Evolutionary conservation across 2,888 invertebrate genomes (phyloP), one percentile per base, ranked within the genome.

Genomic region (Tanypteryx hageni): DNA sequence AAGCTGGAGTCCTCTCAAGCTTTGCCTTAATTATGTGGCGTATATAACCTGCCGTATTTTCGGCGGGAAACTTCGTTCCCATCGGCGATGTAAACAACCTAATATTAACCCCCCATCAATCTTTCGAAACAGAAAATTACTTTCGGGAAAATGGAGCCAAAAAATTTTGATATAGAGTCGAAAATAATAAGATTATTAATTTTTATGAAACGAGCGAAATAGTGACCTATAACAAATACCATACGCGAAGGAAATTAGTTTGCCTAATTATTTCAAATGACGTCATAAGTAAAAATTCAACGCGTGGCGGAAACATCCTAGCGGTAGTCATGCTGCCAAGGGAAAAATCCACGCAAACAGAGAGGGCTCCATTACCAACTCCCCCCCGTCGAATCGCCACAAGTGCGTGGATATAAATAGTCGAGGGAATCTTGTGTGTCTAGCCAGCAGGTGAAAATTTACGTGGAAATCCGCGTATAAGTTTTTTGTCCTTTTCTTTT

Each of bases 391-490:
- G 76, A 76, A 76, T 76, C 27, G 22, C 27, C 76, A 13, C 76
- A 13, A 76, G 76, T 76, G 22, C 27, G 9, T 44, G 76, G 22
- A 11, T 76, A 76, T 76, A 76, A 76, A 76, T 76, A 76, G 76
- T 27, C 9, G 27, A 22, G 22, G 27, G 76, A 76, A 76, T 76
- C 27, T 27, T 27, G 76, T 76, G 76, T 76, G 76, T 76, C 76
- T 76, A 76, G 89, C 64, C 89, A 61, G 86, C 86, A 89, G 89
- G 89, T 89, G 89, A 89, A 64, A 89, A 89, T 64, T 61, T 58
- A 89, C 18, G 89, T 27, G 56, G 89, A 89, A 89, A 89, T 31
- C 89, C 44, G 44, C 89, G 89, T 44, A 11, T 44, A 22, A 18
- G 44, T 44, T 44, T 31, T 89, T 89, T 59, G 59, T n/a, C 64